Evolutionary conservation across 2,888 invertebrate species (phyloP).

Genomic region (Lottia scabra): DNA sequence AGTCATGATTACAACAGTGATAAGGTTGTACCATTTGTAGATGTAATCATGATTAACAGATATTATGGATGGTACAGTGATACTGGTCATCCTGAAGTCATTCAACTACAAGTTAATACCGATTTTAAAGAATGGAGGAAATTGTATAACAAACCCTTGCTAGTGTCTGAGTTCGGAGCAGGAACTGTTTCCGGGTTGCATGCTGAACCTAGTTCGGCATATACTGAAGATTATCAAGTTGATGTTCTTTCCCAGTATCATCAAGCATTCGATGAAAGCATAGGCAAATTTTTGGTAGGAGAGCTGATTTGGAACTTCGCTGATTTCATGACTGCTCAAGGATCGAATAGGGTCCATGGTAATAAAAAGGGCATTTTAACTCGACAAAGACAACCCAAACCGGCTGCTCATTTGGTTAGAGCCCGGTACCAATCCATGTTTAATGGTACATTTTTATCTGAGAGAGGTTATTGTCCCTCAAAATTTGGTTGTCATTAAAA

Average conservation of each 20-base stretch:
- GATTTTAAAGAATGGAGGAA: constrained; percentile 85
- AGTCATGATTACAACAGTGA: constrained; percentile 44
- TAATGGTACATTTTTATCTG: not conserved
- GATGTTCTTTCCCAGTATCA: constrained; percentile 86
- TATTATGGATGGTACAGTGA: constrained; percentile 94
- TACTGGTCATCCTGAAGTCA: constrained; percentile 82
- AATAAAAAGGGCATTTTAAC: constrained; percentile 81
- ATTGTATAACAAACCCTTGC: constrained; percentile 85
- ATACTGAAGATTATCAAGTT: constrained; percentile 95
- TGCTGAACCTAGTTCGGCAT: constrained; percentile 77
- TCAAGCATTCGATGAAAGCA: constrained; percentile 86
- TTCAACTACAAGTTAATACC: constrained; percentile 76
- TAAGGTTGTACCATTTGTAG: constrained; percentile 30
- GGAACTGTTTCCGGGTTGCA: constrained; percentile 92
- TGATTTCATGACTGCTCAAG: constrained; percentile 91
- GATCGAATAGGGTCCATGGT: constrained; percentile 68
- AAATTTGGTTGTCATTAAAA: too few species aligned
- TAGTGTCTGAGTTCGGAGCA: constrained; percentile 95
- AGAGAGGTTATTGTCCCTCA: not conserved
- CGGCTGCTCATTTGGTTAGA: constrained; percentile 84
- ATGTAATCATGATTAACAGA: constrained; percentile 78
- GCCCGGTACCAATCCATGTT: constrained; percentile 75
- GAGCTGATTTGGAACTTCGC: constrained; percentile 99
- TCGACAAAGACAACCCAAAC: constrained; percentile 89
- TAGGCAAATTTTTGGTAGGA: constrained; percentile 81